Evolutionary conservation across 1,140 invertebrate genomes (phyloP).

Genomic region (Papilio polytes): DNA sequence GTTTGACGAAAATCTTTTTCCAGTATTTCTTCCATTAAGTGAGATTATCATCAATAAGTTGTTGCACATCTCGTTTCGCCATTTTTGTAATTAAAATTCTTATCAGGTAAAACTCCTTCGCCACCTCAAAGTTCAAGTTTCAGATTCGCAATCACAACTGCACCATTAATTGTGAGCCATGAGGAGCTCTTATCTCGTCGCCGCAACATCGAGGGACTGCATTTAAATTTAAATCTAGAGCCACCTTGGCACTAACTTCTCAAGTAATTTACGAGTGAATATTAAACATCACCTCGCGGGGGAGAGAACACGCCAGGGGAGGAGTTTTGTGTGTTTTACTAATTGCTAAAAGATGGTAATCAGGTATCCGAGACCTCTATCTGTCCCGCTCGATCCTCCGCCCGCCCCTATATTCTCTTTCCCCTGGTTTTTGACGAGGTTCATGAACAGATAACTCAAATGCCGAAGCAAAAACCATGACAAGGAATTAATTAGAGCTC

Average conservation of each 20-base stretch:
- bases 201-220: constrained; percentile 54
- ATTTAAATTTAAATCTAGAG: constrained; percentile 77
- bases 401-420: constrained; percentile 49
- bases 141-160: constrained; percentile 27
- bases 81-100: constrained; percentile 21
- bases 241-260: constrained; percentile 80
- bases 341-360: constrained; percentile 85
- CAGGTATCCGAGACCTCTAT: constrained; percentile 70
- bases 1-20: too few species aligned
- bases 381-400: constrained; percentile 54
- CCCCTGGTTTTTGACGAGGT: constrained; percentile 47
- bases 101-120: constrained; percentile 13
- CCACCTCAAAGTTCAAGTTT: constrained; percentile 6
- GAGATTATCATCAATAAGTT: not conserved
- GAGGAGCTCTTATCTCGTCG: constrained; percentile 30
- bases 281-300: constrained; percentile 83
- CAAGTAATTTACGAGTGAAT: constrained; percentile 81
- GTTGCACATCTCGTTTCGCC: not conserved
- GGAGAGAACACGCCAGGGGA: constrained; percentile 80
- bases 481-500: constrained; percentile 84
- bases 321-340: constrained; percentile 85
- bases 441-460: constrained; percentile 78
- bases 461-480: constrained; percentile 83
- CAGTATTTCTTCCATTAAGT: not conserved
- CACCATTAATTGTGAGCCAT: constrained; percentile 58